Percentiles rank a stretch among this genome's conserved stretches.
These are phyloP conservation scores for Temnothorax ravouxi DNA, from an alignment of 2,888 invertebrate genomes.

Conservation along the genomic window DNA sequence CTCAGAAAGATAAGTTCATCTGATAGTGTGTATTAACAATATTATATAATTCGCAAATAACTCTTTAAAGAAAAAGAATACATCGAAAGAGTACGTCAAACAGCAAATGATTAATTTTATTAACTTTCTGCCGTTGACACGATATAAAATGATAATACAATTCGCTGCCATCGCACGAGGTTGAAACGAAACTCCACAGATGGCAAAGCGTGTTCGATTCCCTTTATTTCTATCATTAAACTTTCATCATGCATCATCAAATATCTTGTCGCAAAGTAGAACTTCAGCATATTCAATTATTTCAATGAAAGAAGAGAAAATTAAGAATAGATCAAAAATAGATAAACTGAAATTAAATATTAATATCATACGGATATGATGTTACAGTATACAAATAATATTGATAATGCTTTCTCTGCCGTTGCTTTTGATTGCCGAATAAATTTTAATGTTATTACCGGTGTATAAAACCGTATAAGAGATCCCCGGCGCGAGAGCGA, in stretches of 20 bases:
- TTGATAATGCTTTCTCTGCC: neutral
- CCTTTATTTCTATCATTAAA: neutral
- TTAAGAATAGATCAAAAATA: neutral
- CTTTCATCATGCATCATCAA: neutral
- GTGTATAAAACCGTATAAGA: conserved; percentile 35
- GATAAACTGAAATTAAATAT: neutral
- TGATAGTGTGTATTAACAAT: neutral
- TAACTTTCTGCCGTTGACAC: neutral
- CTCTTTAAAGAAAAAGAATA: neutral
- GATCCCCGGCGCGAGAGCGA: conserved; percentile 23
- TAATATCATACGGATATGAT: neutral
- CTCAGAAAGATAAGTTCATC: neutral
- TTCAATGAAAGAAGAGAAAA: neutral
- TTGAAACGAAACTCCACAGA: conserved; percentile 12
- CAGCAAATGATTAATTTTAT: neutral
- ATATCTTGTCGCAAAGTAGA: neutral
- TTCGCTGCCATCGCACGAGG: neutral
- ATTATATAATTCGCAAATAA: neutral
- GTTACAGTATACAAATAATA: neutral
- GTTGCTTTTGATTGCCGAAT: neutral
- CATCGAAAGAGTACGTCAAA: neutral
- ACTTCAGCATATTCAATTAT: neutral
- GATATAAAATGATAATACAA: neutral
- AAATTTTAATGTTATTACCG: neutral
- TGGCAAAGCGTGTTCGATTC: conserved; percentile 26